Conservation (phyloP, 2,797 vertebrate species). For the Anas flavirostris region DNA sequence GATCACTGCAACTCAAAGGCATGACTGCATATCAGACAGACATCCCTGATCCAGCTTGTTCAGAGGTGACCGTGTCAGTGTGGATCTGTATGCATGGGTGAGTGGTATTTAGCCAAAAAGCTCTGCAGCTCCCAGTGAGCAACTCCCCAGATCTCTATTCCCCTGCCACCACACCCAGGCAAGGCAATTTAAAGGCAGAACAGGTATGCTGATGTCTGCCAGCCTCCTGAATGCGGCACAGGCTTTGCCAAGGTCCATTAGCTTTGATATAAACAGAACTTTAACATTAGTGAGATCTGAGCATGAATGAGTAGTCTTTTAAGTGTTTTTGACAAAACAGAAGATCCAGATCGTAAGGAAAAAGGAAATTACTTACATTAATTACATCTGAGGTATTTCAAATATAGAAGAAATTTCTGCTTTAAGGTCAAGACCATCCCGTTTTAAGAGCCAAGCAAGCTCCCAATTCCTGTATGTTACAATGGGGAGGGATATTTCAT, state of each 20-base stretch:
- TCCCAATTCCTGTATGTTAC: neutral
- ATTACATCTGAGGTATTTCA: neutral
- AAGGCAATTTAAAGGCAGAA: neutral
- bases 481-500: constrained; percentile 27
- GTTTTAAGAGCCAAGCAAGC: neutral
- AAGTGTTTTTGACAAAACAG: neutral
- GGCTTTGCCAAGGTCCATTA: neutral
- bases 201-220: neutral
- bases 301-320: neutral
- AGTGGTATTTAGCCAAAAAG: neutral
- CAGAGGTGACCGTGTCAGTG: neutral
- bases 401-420: neutral
- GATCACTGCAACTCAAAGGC: constrained; percentile 1
- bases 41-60: neutral
- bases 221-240: neutral
- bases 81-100: neutral
- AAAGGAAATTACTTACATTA: neutral
- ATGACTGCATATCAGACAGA: neutral
- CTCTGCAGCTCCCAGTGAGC: neutral
- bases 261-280: neutral
- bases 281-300: neutral
- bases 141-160: neutral
- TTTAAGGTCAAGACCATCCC: neutral
- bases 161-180: neutral
- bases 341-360: neutral